Evolutionary conservation across 2,888 invertebrate species (phyloP).

Genomic region (Lochmaea capreae): DNA sequence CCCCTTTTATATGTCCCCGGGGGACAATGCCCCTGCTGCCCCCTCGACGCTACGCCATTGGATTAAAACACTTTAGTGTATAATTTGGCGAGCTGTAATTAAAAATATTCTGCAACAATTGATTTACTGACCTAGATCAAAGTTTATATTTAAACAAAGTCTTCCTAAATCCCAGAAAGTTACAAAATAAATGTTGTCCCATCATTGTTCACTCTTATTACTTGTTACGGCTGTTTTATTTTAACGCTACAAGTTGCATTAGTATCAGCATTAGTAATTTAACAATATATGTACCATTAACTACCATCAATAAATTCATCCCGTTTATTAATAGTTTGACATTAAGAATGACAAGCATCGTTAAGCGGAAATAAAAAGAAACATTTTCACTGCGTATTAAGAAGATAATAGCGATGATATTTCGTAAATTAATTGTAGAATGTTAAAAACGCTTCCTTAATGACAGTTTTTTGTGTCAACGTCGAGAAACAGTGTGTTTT

Average conservation of each 20-base stretch:
- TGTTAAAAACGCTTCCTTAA: neutral
- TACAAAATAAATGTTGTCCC: neutral
- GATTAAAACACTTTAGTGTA: too few relatives aligned
- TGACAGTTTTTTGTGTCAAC: neutral
- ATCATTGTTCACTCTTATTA: neutral
- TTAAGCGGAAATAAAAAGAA: neutral
- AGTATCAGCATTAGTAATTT: neutral
- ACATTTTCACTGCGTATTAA: neutral
- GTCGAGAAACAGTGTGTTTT: neutral
- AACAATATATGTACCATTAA: neutral
- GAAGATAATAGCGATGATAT: neutral
- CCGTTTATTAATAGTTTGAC: slow-evolving; percentile 9
- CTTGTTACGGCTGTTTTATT: neutral
- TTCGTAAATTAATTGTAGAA: neutral
- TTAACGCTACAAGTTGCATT: neutral
- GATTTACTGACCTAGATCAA: neutral
- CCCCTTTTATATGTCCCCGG: too few relatives aligned
- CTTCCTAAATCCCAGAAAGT: neutral
- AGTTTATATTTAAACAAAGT: neutral
- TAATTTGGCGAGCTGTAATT: too few relatives aligned
- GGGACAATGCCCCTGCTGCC: too few relatives aligned
- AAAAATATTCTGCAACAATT: neutral
- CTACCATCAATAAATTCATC: neutral
- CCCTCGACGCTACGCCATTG: too few relatives aligned
- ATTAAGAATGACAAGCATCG: neutral